Base-by-base conservation (phyloP, 1,140 invertebrate species). In the Drosophila burlai region DNA sequence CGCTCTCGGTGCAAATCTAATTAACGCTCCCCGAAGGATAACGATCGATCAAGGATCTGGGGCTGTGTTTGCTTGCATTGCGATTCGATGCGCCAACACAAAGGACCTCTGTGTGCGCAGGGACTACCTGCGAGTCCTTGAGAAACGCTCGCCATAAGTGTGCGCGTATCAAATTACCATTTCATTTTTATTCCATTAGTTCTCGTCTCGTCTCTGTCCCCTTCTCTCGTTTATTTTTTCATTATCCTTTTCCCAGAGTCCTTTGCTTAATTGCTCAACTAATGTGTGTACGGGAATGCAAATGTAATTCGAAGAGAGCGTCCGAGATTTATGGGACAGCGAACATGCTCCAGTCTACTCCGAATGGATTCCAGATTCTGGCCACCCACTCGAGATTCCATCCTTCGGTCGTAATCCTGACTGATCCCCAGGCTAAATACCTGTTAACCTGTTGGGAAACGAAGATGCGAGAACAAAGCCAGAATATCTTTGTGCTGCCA, bases 111-210 rank as follows among this genome's bases (percentile, higher is more conserved):
- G 7, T 26, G 46, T 47, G 15, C 2, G 3, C 1, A 52, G 6
- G 4, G 29, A 61, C 84, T 89, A 90, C 84, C 84, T 89, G 54
- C 67, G n/a, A 72, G 67, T 73, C 71, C 47, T 47, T 57, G 50
- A 64, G 46, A 82, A 82, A 82, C 79, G 64, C 61, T 63, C 68
- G 83, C 65, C 85, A 84, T 73, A 75, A 89, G 77, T 86, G 83
- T 82, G 83, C 83, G 66, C 83, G 65, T 71, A 83, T 89, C 83
- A 80, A 89, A 87, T 87, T 87, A 77, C 84, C 55, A 83, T 83
- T 82, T 63, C 50, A 80, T 73, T 66, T 61, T 62, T 21, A 71
- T 68, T 68, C 50, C 47, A 60, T 62, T 67, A 69, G 49, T 67
- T 43, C 15, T 21, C 11, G 34, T 38, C 16, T n/a, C n/a, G 16